Evolutionary conservation across 2,113 vertebrate genomes (phyloP).

Genomic region (Forbesichthys agassizii): DNA sequence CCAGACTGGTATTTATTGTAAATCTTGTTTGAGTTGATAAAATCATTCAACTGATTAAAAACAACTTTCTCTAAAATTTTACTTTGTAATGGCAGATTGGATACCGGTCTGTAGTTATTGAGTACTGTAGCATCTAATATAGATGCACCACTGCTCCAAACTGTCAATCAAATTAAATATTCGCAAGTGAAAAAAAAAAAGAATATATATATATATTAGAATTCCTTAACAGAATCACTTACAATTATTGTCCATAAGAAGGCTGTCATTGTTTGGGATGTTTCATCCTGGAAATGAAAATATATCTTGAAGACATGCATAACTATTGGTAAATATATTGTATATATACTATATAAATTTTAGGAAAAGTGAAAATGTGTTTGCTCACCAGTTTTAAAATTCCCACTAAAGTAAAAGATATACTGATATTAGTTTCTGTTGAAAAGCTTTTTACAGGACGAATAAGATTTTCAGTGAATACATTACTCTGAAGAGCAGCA

Average conservation of each 20-base stretch:
- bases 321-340: neutral
- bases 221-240: constrained; percentile 10
- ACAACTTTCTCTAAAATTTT: too few relatives aligned
- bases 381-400: constrained; percentile 51
- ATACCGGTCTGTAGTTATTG: too few relatives aligned
- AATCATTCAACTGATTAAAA: too few relatives aligned
- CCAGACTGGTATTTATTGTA: too few relatives aligned
- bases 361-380: neutral
- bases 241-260: constrained; percentile 45
- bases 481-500: constrained; percentile 17
- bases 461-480: constrained; percentile 24
- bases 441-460: constrained; percentile 28
- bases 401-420: constrained; percentile 39
- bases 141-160: too few relatives aligned
- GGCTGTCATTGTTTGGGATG: constrained; percentile 53
- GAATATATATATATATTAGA: too few relatives aligned
- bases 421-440: neutral
- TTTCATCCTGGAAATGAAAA: constrained; percentile 55
- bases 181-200: too few relatives aligned
- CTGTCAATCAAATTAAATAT: too few relatives aligned
- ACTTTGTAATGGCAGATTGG: too few relatives aligned
- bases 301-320: too few relatives aligned
- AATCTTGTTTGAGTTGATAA: too few relatives aligned
- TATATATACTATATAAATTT: neutral
- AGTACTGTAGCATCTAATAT: too few relatives aligned